Evolutionary conservation across 2,797 vertebrate genomes (phyloP), one percentile per base, ranked within the genome.

Genomic region (Clarias pachynema): DNA sequence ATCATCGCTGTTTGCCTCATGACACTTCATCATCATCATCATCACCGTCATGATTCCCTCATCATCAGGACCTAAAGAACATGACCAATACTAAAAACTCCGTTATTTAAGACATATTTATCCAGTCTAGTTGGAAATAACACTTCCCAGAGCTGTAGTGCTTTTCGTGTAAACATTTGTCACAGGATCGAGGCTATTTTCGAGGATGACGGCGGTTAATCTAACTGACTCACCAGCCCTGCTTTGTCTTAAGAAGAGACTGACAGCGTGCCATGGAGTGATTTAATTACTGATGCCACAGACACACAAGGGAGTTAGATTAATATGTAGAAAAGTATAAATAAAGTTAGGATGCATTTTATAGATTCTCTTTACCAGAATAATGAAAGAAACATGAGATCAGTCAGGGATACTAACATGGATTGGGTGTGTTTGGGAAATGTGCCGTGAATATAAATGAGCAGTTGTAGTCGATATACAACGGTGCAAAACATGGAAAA

Each of bases 161-260:
- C 26, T 72, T n/a, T 65, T 69, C 22, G 70, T 59, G 26, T 74
- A 66, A 84, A 81, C 79, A 86, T 86, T 86, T 84, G 66, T 74
- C 82, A 37, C 62, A 34, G 53, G 73, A 74, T 84, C 18, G 14
- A 69, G 59, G 74, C 82, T 84, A 82, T 86, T 86, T 87, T 79
- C 69, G 24, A 40, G 78, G 59, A 73, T 12, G 59, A 70, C 5
- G 75, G 53, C 31, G n/a, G 18, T 66, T 26, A 65, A 74, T 85
- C 69, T 74, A 66, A 44, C 37, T 53, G 49, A 59, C 72, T 87
- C 85, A 74, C 44, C 40, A 70, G 82, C 16, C 56, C 65, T 77
- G 49, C 75, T 86, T 86, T 86, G 81, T 85, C 70, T 86, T 72
- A 72, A 68, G 70, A 82, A 44, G 44, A 83, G 84, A 66, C 53